Conservation (phyloP, 2,797 vertebrate genomes). For the Vireo griseus region DNA sequence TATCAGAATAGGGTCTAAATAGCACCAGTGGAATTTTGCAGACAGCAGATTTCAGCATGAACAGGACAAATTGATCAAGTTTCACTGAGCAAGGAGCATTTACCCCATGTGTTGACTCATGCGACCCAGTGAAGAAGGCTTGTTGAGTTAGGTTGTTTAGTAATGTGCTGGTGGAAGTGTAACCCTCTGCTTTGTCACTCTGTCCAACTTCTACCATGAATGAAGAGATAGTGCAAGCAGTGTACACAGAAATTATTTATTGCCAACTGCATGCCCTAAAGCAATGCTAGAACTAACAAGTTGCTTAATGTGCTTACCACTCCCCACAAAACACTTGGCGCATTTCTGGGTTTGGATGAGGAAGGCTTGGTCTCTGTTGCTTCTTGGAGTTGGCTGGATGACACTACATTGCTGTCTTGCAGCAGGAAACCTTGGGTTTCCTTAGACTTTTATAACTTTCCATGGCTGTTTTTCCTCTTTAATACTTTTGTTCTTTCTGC, state of each 20-base stretch:
- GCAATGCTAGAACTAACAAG: neutral
- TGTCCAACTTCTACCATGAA: fast-evolving
- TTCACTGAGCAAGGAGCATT: neutral
- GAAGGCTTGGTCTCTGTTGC: neutral
- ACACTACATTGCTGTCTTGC: neutral
- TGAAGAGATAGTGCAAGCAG: neutral
- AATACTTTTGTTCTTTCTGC: neutral
- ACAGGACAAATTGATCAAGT: neutral
- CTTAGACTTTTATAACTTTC: neutral
- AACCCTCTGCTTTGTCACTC: neutral
- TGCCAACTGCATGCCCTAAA: neutral
- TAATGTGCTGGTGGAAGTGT: neutral
- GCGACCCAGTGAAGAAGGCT: neutral
- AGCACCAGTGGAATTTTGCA: neutral
- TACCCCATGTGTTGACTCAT: fast-evolving
- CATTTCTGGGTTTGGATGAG: neutral
- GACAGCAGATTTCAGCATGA: neutral
- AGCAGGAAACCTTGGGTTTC: neutral
- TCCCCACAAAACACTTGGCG: neutral
- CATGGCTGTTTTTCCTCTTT: neutral
- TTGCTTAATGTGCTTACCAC: neutral
- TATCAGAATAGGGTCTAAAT: neutral
- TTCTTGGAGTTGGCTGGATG: neutral
- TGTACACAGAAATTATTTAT: neutral
- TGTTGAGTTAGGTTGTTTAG: neutral